A percentile compares a stretch with the other conserved stretches of the same genome.
These are phyloP conservation scores for Neopipo cinnamomea DNA, from an alignment of 2,113 vertebrate species.

Conservation along the genomic window DNA sequence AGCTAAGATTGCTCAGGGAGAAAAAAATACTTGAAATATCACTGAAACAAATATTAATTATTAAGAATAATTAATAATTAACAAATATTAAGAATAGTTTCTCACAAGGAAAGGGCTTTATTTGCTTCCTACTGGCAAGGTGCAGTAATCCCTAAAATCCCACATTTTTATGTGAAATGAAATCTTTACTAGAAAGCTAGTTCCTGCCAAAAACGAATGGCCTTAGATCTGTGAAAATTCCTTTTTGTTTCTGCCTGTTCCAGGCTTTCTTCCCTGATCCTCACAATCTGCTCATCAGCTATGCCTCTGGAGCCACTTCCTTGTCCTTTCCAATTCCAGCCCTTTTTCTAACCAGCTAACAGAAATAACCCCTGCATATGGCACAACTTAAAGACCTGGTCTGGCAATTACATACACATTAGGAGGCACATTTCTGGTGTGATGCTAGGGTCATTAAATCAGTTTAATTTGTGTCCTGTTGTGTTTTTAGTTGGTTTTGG, in stretches of 20 bases:
- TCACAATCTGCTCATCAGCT: not conserved
- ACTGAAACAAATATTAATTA: not conserved
- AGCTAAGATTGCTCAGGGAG: not conserved
- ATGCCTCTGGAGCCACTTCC: not conserved
- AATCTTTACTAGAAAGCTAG: not conserved
- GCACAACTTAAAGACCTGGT: not conserved
- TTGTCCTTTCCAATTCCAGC: not conserved
- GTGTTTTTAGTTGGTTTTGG: not conserved
- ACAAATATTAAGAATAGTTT: not conserved
- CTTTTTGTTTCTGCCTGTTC: not conserved
- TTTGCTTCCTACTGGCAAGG: not conserved
- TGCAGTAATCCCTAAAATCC: not conserved
- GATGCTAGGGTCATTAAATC: constrained; percentile 13
- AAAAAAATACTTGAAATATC: not conserved
- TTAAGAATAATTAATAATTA: too few relatives aligned
- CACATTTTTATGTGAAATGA: not conserved
- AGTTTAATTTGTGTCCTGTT: constrained; percentile 31
- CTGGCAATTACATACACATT: constrained; percentile 8
- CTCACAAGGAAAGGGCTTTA: not conserved
- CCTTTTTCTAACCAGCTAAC: not conserved
- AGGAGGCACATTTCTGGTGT: not conserved
- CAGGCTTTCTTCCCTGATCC: not conserved
- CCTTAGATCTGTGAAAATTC: not conserved
- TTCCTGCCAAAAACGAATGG: not conserved
- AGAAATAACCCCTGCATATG: not conserved